Percentiles rank a stretch among this genome's conserved stretches.
These are phyloP conservation scores for Pelecanus crispus DNA, from an alignment of 2,113 vertebrate genomes.

Conservation along the genomic window DNA sequence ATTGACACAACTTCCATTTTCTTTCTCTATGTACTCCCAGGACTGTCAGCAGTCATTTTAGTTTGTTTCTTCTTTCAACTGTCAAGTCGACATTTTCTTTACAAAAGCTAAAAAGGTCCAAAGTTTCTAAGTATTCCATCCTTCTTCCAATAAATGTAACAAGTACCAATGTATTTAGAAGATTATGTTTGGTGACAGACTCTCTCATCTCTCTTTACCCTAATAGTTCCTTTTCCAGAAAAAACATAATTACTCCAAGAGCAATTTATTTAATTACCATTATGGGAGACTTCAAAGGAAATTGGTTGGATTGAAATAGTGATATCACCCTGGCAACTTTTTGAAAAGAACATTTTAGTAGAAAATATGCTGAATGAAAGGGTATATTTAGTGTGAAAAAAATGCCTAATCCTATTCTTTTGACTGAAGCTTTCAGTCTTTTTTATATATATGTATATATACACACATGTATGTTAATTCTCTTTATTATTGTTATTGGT, in stretches of 20 bases:
- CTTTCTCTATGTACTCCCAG: neutral
- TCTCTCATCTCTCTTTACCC: neutral
- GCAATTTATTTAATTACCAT: slow-evolving; percentile 43
- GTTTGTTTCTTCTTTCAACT: neutral
- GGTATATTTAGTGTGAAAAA: neutral
- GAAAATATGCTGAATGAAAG: neutral
- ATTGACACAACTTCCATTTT: neutral
- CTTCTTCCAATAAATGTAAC: neutral
- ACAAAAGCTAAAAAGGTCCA: neutral
- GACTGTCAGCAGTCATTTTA: slow-evolving; percentile 21
- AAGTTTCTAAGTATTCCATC: neutral
- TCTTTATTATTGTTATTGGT: neutral
- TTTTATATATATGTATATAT: too few relatives aligned
- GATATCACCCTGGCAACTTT: neutral
- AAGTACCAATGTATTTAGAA: neutral
- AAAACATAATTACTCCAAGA: neutral
- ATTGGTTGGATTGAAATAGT: slow-evolving; percentile 14
- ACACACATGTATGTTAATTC: neutral
- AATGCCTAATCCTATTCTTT: neutral
- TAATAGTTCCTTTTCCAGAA: neutral
- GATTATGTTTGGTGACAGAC: slow-evolving; percentile 12
- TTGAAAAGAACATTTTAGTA: neutral
- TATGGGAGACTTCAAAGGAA: slow-evolving; percentile 33
- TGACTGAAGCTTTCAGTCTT: neutral
- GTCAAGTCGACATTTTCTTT: neutral